These are phyloP conservation scores for Oncorhynchus mykiss DNA, from an alignment of 2,113 vertebrate genomes.

Conservation along the genomic window DNA sequence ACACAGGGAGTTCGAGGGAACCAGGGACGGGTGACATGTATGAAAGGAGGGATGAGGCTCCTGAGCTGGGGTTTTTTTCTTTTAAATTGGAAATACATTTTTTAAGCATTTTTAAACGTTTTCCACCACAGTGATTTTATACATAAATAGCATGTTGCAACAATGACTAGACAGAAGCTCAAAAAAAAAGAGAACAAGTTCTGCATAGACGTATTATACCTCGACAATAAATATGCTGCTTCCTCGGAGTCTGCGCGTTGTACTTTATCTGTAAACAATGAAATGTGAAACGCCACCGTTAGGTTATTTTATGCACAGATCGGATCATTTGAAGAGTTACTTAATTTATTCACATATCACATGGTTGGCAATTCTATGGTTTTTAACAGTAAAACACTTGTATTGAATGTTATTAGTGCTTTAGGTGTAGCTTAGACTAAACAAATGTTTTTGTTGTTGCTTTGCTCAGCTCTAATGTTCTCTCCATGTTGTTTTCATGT, in stretches of 20 bases:
- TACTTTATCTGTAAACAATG: constrained; percentile 48
- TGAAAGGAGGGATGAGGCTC: constrained; percentile 15
- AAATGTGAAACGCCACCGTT: constrained; percentile 48
- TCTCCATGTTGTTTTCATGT: constrained; percentile 58
- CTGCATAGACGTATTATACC: constrained; percentile 45
- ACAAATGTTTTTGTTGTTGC: constrained; percentile 20
- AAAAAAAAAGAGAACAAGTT: constrained; percentile 16
- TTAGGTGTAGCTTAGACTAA: constrained; percentile 8
- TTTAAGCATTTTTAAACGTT: constrained; percentile 7
- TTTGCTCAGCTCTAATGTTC: constrained; percentile 40
- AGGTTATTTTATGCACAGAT: constrained; percentile 17
- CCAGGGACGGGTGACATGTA: constrained; percentile 38
- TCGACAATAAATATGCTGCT: constrained; percentile 68
- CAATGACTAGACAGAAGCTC: constrained; percentile 24
- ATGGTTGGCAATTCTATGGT: constrained; percentile 8
- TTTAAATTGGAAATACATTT: constrained; percentile 31
- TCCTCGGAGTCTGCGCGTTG: constrained; percentile 61
- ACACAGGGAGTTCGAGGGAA: constrained; percentile 16
- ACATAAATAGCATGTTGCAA: constrained; percentile 30
- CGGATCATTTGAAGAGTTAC: constrained; percentile 40
- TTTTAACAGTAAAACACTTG: too few relatives aligned
- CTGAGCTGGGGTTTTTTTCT: not conserved
- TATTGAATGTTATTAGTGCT: too few relatives aligned
- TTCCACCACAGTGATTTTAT: constrained; percentile 39
- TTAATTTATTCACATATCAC: constrained; percentile 40